A percentile compares a stretch with the other conserved stretches of the same genome.
phyloP scores from a whole-genome alignment of 92 coral and sea anemone genomes.

The Isaurus tuberculatus region DNA sequence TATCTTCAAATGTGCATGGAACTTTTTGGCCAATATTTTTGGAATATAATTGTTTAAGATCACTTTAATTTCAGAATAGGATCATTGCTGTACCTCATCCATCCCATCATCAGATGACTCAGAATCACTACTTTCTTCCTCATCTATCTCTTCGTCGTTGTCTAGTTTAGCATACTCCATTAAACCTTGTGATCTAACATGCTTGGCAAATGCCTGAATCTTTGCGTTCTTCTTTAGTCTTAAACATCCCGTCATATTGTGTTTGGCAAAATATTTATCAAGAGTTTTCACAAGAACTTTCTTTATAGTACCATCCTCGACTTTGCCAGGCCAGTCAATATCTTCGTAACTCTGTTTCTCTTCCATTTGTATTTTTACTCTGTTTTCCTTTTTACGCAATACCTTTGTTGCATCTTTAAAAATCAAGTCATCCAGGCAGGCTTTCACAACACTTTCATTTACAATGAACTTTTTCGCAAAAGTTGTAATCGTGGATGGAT shows the following conservation, averaged over 20 bases:
- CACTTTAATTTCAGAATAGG: slow-evolving; percentile 7
- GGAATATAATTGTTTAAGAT: slow-evolving; percentile 9
- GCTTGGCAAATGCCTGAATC: slow-evolving; percentile 11
- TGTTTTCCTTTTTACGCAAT: slow-evolving; percentile 22
- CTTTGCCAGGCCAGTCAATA: slow-evolving; percentile 40
- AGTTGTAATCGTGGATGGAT: slow-evolving; percentile 23
- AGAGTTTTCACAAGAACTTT: slow-evolving; percentile 30
- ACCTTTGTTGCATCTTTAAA: slow-evolving; percentile 40
- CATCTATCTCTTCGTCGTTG: slow-evolving; percentile 13
- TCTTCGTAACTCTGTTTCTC: slow-evolving; percentile 28
- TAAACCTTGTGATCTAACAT: slow-evolving; percentile 10
- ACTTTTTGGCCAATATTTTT: slow-evolving; percentile 9
- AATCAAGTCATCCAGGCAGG: slow-evolving; percentile 30
- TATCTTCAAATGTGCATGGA: slow-evolving; percentile 7
- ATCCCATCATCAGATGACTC: slow-evolving; percentile 10
- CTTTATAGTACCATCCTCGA: slow-evolving; percentile 27
- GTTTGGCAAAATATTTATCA: slow-evolving; percentile 38
- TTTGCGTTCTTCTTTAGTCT: slow-evolving; percentile 11
- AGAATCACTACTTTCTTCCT: slow-evolving; percentile 11
- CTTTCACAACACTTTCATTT: slow-evolving; percentile 9
- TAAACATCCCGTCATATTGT: slow-evolving; percentile 8
- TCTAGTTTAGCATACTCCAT: slow-evolving; percentile 11
- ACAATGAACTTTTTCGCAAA: slow-evolving; percentile 48
- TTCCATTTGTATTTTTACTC: slow-evolving; percentile 37
- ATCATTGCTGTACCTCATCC: not conserved